A percentile compares a stretch with the other conserved stretches of the same genome.
Evolutionary conservation across 2,888 invertebrate species (phyloP).

Genomic region (Netelia melanura): DNA sequence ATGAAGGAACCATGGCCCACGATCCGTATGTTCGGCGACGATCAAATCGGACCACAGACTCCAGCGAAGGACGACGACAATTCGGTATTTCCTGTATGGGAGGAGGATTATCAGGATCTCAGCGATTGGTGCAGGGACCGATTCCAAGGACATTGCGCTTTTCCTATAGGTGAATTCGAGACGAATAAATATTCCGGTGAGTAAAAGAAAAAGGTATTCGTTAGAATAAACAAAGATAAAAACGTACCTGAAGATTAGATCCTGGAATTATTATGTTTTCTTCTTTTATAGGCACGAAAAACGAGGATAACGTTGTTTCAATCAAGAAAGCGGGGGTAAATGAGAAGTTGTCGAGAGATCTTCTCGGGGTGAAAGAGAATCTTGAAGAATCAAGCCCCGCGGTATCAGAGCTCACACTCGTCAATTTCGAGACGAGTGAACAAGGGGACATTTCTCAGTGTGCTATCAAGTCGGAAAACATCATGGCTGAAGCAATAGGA

Average conservation of each 20-base stretch:
- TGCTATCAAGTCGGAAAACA: conserved; percentile 60
- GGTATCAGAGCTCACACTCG: conserved; percentile 57
- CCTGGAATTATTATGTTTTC: conserved; percentile 21
- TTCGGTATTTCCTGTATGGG: conserved; percentile 76
- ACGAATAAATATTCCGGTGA: conserved; percentile 80
- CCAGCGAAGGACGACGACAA: conserved; percentile 69
- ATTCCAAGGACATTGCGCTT: conserved; percentile 80
- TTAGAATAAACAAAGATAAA: too few relatives aligned
- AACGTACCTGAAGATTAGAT: too few relatives aligned
- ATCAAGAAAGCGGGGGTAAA: conserved; percentile 75
- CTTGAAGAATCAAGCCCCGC: conserved; percentile 69
- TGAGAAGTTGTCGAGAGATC: conserved; percentile 50
- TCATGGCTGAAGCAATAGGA: conserved; percentile 52
- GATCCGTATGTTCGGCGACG: conserved; percentile 37
- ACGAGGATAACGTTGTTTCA: conserved; percentile 79
- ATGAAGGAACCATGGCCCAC: conserved; percentile 70
- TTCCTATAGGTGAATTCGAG: conserved; percentile 83
- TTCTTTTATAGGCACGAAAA: conserved; percentile 76
- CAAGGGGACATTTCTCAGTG: conserved; percentile 32
- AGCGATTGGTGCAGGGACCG: conserved; percentile 86
- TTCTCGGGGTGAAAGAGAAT: conserved; percentile 61
- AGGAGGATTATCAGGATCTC: conserved; percentile 91
- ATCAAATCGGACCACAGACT: conserved; percentile 32
- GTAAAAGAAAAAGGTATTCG: conserved; percentile 14
- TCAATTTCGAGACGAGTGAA: conserved; percentile 29